Percentiles rank a stretch among this genome's conserved stretches.
Evolutionary conservation across 2,888 invertebrate species (phyloP).

Genomic region (Melanophora roralis): DNA sequence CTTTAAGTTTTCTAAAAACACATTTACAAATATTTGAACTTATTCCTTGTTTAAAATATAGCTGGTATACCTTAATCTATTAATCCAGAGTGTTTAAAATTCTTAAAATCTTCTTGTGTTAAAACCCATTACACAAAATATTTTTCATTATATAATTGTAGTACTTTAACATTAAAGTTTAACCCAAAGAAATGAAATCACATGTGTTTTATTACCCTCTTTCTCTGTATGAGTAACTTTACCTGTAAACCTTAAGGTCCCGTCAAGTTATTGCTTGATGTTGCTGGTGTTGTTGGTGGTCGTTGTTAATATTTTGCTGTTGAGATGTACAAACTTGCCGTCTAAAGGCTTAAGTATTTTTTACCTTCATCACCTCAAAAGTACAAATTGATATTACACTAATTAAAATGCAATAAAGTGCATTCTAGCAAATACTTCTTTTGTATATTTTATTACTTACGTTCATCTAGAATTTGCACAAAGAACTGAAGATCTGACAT

Average conservation of each 20-base stretch:
- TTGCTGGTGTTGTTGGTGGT: constrained; percentile 2
- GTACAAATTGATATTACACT: constrained; percentile 63
- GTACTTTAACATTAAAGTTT: constrained; percentile 22
- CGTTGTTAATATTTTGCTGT: not conserved
- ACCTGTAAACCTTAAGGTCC: not conserved
- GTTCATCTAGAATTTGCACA: constrained; percentile 30
- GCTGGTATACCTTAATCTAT: too few relatives aligned
- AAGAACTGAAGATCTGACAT: constrained; percentile 23
- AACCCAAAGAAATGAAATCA: not conserved
- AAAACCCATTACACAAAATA: constrained; percentile 44
- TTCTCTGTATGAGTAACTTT: constrained; percentile 30
- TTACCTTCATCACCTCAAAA: constrained; percentile 58
- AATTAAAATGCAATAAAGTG: constrained; percentile 63
- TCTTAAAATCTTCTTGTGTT: not conserved
- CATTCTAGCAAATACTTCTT: constrained; percentile 53
- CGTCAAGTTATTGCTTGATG: constrained; percentile 36
- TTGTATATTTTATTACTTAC: constrained; percentile 33
- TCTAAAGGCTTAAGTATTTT: constrained; percentile 38
- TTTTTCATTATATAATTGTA: not conserved
- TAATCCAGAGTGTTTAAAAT: not conserved
- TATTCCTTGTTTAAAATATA: too few relatives aligned
- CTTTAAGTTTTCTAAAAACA: too few relatives aligned
- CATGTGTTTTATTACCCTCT: constrained; percentile 45
- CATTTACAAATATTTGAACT: too few relatives aligned
- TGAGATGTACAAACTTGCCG: constrained; percentile 5